phyloP scores from a whole-genome alignment of 2,797 vertebrate genomes.

The Jordanella pulchra region DNA sequence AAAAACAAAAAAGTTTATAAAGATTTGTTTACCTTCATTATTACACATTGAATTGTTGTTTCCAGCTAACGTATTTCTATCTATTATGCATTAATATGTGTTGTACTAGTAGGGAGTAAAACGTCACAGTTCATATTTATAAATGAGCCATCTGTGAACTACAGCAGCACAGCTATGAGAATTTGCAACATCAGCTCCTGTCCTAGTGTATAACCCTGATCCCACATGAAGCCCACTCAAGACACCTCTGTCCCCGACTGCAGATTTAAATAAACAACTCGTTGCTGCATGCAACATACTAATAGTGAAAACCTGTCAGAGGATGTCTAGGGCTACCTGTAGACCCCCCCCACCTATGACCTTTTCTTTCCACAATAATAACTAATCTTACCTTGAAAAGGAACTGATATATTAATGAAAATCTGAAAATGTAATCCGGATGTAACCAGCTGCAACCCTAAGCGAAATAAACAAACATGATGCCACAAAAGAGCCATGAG shows the following conservation, averaged over 20 bases:
- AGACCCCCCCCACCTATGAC: conserved; percentile 25
- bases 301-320: conserved; percentile 50
- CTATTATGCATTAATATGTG: background rate
- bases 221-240: conserved; percentile 33
- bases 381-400: background rate
- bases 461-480: conserved; percentile 46
- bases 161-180: conserved; percentile 25
- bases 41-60: background rate
- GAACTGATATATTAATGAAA: background rate
- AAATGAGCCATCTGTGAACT: conserved; percentile 24
- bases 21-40: background rate
- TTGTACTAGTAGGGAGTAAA: conserved; percentile 9
- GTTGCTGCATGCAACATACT: conserved; percentile 13
- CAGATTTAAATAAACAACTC: conserved; percentile 30
- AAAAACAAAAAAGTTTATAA: background rate
- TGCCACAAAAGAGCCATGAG: conserved; percentile 15
- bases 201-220: conserved; percentile 63
- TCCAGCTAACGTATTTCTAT: background rate
- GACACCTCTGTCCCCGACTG: conserved; percentile 37
- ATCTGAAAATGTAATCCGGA: conserved; percentile 28
- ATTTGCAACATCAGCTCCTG: conserved; percentile 69
- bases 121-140: conserved; percentile 20
- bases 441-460: conserved; percentile 41
- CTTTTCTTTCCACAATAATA: conserved; percentile 1
- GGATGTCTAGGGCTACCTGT: conserved; percentile 19